phyloP scores from a whole-genome alignment of 2,113 vertebrate species.

The Muscicapa adusta region DNA sequence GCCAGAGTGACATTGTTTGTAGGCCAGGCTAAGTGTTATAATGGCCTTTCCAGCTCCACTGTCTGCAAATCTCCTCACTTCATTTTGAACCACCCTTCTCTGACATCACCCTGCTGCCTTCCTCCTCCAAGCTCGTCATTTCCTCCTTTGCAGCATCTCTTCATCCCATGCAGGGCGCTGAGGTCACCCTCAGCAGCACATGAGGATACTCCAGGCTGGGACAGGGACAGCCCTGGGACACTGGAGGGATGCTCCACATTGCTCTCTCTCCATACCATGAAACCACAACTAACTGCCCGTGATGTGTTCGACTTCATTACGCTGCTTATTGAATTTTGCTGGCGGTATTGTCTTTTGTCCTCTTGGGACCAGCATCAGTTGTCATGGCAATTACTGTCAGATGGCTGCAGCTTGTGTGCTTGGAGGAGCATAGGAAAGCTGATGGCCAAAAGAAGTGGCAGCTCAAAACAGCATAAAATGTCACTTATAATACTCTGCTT shows the following conservation, averaged over 20 bases:
- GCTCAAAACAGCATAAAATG: not conserved
- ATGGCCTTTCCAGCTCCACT: not conserved
- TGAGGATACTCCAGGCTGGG: not conserved
- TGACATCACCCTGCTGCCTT: not conserved
- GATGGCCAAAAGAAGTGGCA: not conserved
- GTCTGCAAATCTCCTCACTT: not conserved
- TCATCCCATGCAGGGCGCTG: not conserved
- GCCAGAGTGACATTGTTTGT: not conserved
- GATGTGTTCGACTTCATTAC: not conserved
- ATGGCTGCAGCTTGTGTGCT: not conserved
- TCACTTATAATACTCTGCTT: not conserved
- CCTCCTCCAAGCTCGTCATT: not conserved
- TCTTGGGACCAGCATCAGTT: not conserved
- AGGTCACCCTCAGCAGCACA: not conserved
- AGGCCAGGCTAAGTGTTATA: not conserved
- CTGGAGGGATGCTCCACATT: not conserved
- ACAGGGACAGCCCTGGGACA: not conserved
- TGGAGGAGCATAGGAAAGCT: not conserved
- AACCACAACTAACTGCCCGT: not conserved
- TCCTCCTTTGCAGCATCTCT: not conserved
- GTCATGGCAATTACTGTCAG: constrained; percentile 21
- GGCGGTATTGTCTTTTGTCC: not conserved
- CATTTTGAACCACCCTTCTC: not conserved
- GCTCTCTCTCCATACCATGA: not conserved
- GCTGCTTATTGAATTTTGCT: not conserved